Percentiles rank a stretch among this genome's conserved stretches.
These are phyloP conservation scores for Callimorpha dominula DNA, from an alignment of 2,888 invertebrate species.

Conservation along the genomic window DNA sequence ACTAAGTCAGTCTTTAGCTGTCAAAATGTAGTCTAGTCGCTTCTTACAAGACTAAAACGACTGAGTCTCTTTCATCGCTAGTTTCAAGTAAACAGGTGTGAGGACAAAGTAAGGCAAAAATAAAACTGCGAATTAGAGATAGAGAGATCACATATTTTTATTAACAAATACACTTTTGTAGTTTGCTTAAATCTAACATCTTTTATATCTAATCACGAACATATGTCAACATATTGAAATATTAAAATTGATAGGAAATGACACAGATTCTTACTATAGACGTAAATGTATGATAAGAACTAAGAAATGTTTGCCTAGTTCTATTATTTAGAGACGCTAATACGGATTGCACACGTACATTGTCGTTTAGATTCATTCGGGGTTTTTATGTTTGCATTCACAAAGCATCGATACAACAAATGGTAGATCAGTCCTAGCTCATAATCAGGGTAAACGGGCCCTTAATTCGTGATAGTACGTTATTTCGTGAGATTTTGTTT, in stretches of 20 bases:
- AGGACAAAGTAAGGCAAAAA: conserved; percentile 31
- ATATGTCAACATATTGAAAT: conserved; percentile 8
- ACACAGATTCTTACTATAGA: not conserved
- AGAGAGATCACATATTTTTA: conserved; percentile 45
- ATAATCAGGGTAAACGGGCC: no score
- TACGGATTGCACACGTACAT: not conserved
- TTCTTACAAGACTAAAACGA: no score
- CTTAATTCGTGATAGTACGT: no score
- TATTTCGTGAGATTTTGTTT: no score
- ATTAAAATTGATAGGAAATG: conserved; percentile 4
- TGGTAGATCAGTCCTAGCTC: not conserved
- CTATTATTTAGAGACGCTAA: not conserved
- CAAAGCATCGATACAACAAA: not conserved
- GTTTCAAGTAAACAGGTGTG: conserved; percentile 31
- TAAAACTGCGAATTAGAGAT: conserved; percentile 45
- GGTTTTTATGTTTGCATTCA: not conserved
- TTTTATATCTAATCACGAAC: not conserved
- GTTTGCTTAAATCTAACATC: conserved; percentile 7
- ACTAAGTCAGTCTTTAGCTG: no score
- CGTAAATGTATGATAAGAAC: not conserved
- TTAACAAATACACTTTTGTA: conserved; percentile 27
- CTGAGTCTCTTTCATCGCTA: no score
- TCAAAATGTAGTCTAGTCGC: no score
- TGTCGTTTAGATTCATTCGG: not conserved
- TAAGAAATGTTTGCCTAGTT: not conserved